These are phyloP conservation scores for Scaptomyza tumidula DNA, from an alignment of 2,888 invertebrate species.

Conservation along the genomic window DNA sequence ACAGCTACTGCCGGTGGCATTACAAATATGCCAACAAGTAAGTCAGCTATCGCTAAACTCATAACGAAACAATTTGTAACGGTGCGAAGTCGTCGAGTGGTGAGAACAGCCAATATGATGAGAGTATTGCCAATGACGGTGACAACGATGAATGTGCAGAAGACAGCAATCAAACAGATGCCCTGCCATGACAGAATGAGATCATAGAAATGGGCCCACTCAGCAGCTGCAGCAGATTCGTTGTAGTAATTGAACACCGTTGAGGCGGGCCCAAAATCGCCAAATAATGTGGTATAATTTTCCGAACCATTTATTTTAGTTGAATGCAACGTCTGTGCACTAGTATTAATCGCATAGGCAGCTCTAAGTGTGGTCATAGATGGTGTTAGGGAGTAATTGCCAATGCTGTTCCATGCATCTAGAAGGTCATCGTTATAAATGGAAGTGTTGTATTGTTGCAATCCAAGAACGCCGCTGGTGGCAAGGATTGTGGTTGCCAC, in stretches of 20 bases:
- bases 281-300: conserved; percentile 29
- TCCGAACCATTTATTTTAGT: conserved; percentile 37
- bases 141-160: conserved; percentile 89
- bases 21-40: conserved; percentile 96
- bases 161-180: conserved; percentile 87
- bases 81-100: conserved; percentile 93
- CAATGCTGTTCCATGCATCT: conserved; percentile 51
- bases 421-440: conserved; percentile 61
- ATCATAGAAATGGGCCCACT: conserved; percentile 82
- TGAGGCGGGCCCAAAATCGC: conserved; percentile 32
- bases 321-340: conserved; percentile 26
- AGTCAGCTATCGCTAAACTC: conserved; percentile 96
- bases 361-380: conserved; percentile 10
- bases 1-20: conserved; percentile 97
- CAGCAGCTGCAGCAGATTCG: conserved; percentile 69
- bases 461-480: conserved; percentile 55
- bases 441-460: conserved; percentile 61
- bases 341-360: not conserved
- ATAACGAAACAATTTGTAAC: conserved; percentile 98
- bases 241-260: conserved; percentile 66
- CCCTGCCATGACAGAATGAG: conserved; percentile 84
- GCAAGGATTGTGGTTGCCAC: conserved; percentile 68
- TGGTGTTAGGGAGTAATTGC: conserved; percentile 40
- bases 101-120: conserved; percentile 94
- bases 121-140: conserved; percentile 94